Evolutionary conservation across 2,888 invertebrate genomes (phyloP).

Genomic region (Neria commutata): DNA sequence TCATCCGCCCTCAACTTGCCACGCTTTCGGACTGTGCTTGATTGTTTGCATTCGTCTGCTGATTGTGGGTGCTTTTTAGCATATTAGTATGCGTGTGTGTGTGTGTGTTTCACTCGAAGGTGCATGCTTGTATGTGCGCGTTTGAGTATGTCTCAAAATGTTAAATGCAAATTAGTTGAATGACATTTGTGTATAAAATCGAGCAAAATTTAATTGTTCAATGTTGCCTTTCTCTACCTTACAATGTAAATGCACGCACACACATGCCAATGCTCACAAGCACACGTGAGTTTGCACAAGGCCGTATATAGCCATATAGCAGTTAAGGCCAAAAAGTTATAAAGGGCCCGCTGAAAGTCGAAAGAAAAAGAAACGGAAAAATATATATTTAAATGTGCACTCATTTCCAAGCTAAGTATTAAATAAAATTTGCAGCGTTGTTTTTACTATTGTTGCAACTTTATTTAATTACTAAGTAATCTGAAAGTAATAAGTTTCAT

Average conservation of each 20-base stretch:
- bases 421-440: too few species aligned
- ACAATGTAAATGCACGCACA: conserved; percentile 6
- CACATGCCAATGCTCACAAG: conserved; percentile 8
- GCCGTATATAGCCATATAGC: too few species aligned
- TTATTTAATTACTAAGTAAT: too few species aligned
- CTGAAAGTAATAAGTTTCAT: too few species aligned
- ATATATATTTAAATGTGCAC: too few species aligned
- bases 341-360: too few species aligned
- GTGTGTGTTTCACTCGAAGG: conserved; percentile 11
- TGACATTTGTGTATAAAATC: conserved; percentile 29
- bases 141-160: conserved; percentile 8
- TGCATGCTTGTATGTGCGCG: conserved; percentile 20
- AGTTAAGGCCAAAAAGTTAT: too few species aligned
- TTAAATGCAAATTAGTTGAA: conserved; percentile 41
- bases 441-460: too few species aligned
- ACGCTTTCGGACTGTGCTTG: background rate
- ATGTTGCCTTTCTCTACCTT: conserved; percentile 9
- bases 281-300: too few species aligned
- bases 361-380: too few species aligned
- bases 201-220: conserved; percentile 38
- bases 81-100: conserved; percentile 25
- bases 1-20: background rate
- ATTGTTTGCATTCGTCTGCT: conserved; percentile 1
- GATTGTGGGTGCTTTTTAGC: conserved; percentile 14
- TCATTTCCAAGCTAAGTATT: too few species aligned